Base-by-base conservation (phyloP, 2,888 invertebrate species). In the Argyresthia albistria region DNA sequence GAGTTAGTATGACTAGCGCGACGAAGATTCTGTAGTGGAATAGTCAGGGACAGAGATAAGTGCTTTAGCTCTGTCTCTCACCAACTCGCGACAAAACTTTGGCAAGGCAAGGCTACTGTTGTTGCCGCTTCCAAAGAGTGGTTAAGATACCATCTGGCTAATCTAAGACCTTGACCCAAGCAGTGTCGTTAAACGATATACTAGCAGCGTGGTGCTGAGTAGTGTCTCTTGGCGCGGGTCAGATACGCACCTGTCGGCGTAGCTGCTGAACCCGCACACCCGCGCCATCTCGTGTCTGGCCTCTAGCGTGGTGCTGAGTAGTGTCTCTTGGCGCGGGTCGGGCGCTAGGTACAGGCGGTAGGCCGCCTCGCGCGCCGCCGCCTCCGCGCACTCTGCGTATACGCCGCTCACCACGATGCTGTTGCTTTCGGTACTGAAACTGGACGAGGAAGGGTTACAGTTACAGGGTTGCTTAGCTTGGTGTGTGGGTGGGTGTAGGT, bases 231-330 rank as follows among this genome's bases (percentile, higher is more conserved):
- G 98, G 1, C 89, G 82, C 0, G 72, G 60, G 66, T 96, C 93
- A 0, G 43, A 6, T 8, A 35, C 45, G n/a, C 10, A 90, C 90
- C 97, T 90, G 70, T 98, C 95, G 0, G 95, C 94, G 65, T 95
- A 99, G 0, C 96, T 93, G 12, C 91, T 81, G 79, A 98, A 99
- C 1, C 97, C 99, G 69, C 98, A 98, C 10, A 95, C 89, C 53
- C 90, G 81, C 0, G 98, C 98, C 64, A 99, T 89, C 55, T 93
- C 88, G 65, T 94, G 90, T 12, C 99, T 84, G 0, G 93, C 91
- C 14, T 88, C 80, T 9, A 99, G 80, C 47, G 98, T 81, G 66
- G 93, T 89, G 25, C 89, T 79, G 0, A 99, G 87, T 35, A 96
- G 76, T 45, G 88, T 73, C 67, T 96, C 95, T 77, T 98, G 98